phyloP scores from a whole-genome alignment of 2,113 vertebrate species.

The Ellobius talpinus region DNA sequence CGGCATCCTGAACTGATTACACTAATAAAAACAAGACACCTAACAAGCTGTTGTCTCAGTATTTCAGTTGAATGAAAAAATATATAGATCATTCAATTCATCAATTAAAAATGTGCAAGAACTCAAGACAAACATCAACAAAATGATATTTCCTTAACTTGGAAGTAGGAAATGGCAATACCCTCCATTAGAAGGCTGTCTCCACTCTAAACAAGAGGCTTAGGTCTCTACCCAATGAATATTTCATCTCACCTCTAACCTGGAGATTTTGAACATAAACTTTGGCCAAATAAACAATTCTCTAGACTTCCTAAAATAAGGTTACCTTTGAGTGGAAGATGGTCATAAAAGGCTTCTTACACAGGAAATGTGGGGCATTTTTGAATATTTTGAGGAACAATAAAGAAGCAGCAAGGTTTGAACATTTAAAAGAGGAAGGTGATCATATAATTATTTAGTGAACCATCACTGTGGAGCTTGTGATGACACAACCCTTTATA shows the following conservation, averaged over 20 bases:
- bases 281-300: background rate
- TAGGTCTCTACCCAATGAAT: background rate
- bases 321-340: background rate
- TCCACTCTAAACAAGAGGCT: background rate
- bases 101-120: background rate
- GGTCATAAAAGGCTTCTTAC: background rate
- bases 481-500: background rate
- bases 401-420: background rate
- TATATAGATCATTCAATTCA: background rate
- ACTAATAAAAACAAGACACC: background rate
- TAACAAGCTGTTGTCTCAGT: background rate
- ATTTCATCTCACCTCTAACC: background rate
- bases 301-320: background rate
- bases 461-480: background rate
- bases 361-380: background rate
- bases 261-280: background rate
- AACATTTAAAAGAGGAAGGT: background rate
- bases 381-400: background rate
- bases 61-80: conserved; percentile 15
- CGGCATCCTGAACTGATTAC: background rate
- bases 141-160: background rate
- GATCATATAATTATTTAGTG: background rate
- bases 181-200: background rate
- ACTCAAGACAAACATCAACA: background rate
- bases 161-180: background rate